Base-by-base conservation (phyloP, 2,797 vertebrate genomes). In the Leuciscus waleckii region DNA sequence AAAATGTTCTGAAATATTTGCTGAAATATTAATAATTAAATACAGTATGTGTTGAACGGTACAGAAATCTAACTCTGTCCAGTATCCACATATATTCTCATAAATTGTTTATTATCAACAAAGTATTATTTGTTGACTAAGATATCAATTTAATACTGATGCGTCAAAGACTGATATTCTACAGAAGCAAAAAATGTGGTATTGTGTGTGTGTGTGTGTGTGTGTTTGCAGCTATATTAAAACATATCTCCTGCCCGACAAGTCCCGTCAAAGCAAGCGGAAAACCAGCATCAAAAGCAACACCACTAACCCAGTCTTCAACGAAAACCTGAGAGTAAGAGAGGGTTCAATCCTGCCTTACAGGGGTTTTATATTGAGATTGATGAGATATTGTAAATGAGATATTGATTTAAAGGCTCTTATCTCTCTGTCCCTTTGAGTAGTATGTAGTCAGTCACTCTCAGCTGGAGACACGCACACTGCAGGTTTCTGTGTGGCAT, bases 391-490 rank as follows among this genome's bases (percentile, higher is more conserved):
- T 39, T 32, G 10, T 41, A 75, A 63, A 74, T 35, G 39, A 74
- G 51, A n/a, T 73, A 73, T 85, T 73, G 54, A 85, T 85, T 71
- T 56, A 54, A 77, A 70, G 37, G 14, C 29, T 29, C 35, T 43
- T 77, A 23, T 80, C 19, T 80, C 32, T 73, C 7, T 74, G 7
- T 80, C 2, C 71, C 10, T 79, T 6, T 81, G 46, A 73, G 29
- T 54, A 99, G 98, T 99, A 99, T 19, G 96, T 97, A 61, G 98
- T 99, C 94, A 98, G 98, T 92, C 97, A 98, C 88, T 97, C 97
- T 0, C 98, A 99, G 93, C 94, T 99, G 92, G 97, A 98, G 93
- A 99, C 97, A 0, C 95, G 98, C 56, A 98, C 96, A 11, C 94
- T 99, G 32, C 97, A 99, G 93, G 94, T 98, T 75, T 98, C 98